Conservation (phyloP, 1,140 invertebrate species). For the Drosophila nikananu region DNA sequence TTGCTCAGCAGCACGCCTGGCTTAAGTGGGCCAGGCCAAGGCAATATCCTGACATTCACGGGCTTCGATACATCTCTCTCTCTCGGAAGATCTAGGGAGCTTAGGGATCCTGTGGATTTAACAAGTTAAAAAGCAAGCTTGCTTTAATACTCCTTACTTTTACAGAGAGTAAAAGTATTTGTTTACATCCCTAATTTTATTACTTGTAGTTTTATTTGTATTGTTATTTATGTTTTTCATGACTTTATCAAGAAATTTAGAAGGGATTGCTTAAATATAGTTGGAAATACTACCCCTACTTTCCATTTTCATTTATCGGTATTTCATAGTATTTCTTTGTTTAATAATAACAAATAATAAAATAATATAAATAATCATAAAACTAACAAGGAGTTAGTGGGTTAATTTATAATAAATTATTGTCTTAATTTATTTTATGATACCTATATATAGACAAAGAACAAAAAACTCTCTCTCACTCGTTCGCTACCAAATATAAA, state of each 20-base stretch:
- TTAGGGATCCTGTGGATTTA: conserved; percentile 1
- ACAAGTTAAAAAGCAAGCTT: conserved; percentile 2
- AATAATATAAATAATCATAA: neutral
- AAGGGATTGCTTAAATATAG: no score
- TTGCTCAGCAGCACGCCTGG: conserved; percentile 34
- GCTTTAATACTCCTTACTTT: neutral
- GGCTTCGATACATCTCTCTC: no score
- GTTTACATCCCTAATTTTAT: neutral
- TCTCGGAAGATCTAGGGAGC: neutral
- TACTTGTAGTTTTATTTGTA: neutral
- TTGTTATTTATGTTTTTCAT: neutral
- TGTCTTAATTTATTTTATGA: neutral
- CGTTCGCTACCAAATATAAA: neutral
- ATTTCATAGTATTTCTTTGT: neutral
- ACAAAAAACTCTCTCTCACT: neutral
- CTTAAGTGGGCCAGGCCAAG: conserved; percentile 41
- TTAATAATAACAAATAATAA: neutral
- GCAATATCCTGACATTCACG: conserved; percentile 17
- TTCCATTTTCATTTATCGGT: neutral
- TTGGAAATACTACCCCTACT: no score
- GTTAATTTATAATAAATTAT: neutral
- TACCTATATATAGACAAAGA: no score
- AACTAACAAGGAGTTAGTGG: neutral
- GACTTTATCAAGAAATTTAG: no score
- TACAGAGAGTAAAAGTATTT: neutral